These are phyloP conservation scores for Biston betularia DNA, from an alignment of 2,888 invertebrate species.

Conservation along the genomic window DNA sequence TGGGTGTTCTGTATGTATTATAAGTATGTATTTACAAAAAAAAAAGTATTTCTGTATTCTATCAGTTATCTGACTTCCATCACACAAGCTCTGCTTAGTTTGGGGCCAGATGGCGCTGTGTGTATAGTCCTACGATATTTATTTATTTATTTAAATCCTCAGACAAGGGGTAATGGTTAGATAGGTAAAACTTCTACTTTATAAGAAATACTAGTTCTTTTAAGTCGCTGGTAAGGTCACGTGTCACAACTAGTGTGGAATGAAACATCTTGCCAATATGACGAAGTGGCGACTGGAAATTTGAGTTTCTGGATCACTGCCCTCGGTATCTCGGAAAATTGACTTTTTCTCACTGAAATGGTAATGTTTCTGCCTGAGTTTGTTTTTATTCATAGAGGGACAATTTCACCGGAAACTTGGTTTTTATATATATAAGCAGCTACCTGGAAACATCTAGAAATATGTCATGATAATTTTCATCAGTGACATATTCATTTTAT, in stretches of 20 bases:
- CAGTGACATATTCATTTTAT: too few species aligned
- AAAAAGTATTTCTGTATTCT: too few species aligned
- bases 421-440: neutral
- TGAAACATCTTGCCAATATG: slow-evolving; percentile 31
- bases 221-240: neutral
- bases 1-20: too few species aligned
- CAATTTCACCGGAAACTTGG: neutral
- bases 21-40: too few species aligned
- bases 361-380: slow-evolving; percentile 27
- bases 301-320: slow-evolving; percentile 39
- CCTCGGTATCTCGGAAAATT: slow-evolving; percentile 41
- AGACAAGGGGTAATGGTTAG: too few species aligned
- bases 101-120: too few species aligned
- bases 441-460: neutral
- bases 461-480: neutral
- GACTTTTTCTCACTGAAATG: slow-evolving; percentile 36
- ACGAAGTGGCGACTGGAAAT: slow-evolving; percentile 34
- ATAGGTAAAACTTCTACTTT: too few species aligned
- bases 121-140: too few species aligned
- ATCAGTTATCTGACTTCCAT: too few species aligned
- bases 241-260: slow-evolving; percentile 12
- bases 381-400: slow-evolving; percentile 17
- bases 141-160: too few species aligned
- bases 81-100: too few species aligned
- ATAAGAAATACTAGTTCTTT: neutral